phyloP scores from a whole-genome alignment of 23 tunicate genomes.

The Ciona savignyi region DNA sequence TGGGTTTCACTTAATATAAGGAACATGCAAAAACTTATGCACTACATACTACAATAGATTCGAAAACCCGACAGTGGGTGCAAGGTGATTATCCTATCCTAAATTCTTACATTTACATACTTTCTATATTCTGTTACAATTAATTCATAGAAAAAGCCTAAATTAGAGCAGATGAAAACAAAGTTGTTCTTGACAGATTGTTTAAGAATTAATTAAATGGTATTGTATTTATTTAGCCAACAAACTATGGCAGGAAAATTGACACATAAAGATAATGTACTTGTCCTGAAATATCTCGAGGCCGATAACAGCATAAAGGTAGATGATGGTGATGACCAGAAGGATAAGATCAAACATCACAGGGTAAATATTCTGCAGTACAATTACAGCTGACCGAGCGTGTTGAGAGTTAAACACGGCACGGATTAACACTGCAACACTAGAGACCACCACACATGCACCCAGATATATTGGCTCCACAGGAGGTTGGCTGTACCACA shows the following conservation, averaged over 20 bases:
- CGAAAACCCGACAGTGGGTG: no score
- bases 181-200: no score
- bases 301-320: constrained; percentile 79
- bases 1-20: no score
- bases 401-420: constrained; percentile 78
- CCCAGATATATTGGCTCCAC: constrained; percentile 52
- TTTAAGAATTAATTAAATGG: no score
- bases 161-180: no score
- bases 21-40: no score
- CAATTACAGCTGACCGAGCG: constrained; percentile 57
- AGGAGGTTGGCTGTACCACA: constrained; percentile 35
- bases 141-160: no score
- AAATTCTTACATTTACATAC: no score
- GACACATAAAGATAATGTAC: constrained; percentile 21
- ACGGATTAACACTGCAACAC: constrained; percentile 57
- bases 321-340: constrained; percentile 72
- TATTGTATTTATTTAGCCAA: no score
- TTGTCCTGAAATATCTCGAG: constrained; percentile 85
- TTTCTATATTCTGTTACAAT: no score
- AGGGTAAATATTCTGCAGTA: constrained; percentile 77
- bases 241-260: background rate
- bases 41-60: no score
- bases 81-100: no score
- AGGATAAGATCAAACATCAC: constrained; percentile 91
- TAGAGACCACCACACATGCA: constrained; percentile 83